These are phyloP conservation scores for Coenobita brevimanus DNA, from an alignment of 1,140 invertebrate genomes.

Conservation along the genomic window DNA sequence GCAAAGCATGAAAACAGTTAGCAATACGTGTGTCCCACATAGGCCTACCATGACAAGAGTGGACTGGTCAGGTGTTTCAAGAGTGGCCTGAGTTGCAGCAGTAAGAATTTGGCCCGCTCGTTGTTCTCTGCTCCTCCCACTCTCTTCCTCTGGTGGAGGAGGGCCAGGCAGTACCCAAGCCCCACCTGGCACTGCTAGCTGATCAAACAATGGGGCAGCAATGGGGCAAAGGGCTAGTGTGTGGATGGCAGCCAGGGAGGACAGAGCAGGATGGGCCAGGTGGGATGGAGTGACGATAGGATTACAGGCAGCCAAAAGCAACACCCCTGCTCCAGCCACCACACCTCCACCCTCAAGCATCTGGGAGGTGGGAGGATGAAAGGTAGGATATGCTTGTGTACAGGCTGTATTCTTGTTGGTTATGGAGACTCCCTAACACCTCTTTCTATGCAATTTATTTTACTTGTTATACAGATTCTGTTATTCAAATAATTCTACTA, in stretches of 20 bases:
- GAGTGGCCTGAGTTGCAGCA: slow-evolving; percentile 22
- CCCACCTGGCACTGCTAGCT: slow-evolving; percentile 42
- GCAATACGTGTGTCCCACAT: neutral
- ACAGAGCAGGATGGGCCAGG: neutral
- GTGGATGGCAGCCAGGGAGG: slow-evolving; percentile 34
- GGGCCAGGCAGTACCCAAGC: slow-evolving; percentile 54
- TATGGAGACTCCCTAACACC: too few relatives aligned
- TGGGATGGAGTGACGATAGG: slow-evolving; percentile 12
- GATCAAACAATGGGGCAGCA: slow-evolving; percentile 43
- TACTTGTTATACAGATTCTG: too few relatives aligned
- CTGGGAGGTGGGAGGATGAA: slow-evolving; percentile 30
- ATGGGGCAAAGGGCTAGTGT: slow-evolving; percentile 57
- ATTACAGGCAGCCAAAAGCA: slow-evolving; percentile 56
- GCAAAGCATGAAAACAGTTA: too few relatives aligned
- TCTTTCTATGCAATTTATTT: too few relatives aligned
- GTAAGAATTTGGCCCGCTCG: slow-evolving; percentile 31
- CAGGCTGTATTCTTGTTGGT: too few relatives aligned
- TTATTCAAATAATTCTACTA: too few relatives aligned
- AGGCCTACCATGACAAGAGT: slow-evolving; percentile 40
- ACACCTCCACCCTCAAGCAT: slow-evolving; percentile 56
- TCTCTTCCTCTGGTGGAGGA: neutral
- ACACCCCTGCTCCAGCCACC: slow-evolving; percentile 39
- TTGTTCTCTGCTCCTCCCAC: slow-evolving; percentile 27
- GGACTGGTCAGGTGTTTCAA: slow-evolving; percentile 22
- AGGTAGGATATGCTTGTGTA: too few relatives aligned